Evolutionary conservation across 2,888 invertebrate genomes (phyloP).

Genomic region (Gasteruption jaculator): DNA sequence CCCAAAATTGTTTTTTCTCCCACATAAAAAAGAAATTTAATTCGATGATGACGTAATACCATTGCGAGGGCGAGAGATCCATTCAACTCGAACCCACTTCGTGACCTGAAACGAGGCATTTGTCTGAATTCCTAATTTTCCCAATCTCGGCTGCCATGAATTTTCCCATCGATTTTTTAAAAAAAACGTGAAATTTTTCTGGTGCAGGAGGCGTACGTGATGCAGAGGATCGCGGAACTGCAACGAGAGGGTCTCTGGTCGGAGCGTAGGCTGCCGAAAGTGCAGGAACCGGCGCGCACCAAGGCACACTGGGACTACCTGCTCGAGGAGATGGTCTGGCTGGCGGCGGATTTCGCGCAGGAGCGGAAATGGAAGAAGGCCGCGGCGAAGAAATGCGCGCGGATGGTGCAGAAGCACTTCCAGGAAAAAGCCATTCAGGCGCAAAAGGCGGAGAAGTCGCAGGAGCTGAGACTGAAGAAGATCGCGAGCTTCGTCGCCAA

Average conservation of each 20-base stretch:
- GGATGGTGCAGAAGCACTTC: conserved; percentile 87
- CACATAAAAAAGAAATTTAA: too few species aligned
- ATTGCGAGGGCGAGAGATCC: conserved; percentile 39
- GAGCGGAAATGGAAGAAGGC: conserved; percentile 98
- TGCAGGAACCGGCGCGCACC: conserved; percentile 81
- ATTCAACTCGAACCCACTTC: conserved; percentile 35
- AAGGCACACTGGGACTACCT: conserved; percentile 99
- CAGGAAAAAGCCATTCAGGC: conserved; percentile 87
- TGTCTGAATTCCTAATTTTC: conserved; percentile 43
- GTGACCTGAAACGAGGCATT: conserved; percentile 46
- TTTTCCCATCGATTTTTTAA: conserved; percentile 3
- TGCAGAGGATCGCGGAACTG: conserved; percentile 86
- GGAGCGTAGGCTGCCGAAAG: conserved; percentile 84
- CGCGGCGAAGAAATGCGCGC: conserved; percentile 88
- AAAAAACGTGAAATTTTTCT: too few species aligned
- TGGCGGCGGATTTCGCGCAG: conserved; percentile 95
- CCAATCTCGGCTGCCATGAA: background rate
- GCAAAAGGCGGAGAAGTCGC: conserved; percentile 87
- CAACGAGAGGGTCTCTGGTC: conserved; percentile 95
- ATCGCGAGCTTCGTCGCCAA: conserved; percentile 89
- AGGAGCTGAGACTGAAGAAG: conserved; percentile 77
- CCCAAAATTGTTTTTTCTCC: conserved; percentile 2
- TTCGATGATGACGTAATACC: conserved; percentile 45
- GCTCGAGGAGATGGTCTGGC: conserved; percentile 98
- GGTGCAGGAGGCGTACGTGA: conserved; percentile 84